Percentiles rank a stretch among this genome's conserved stretches.
Conservation (phyloP, 2,888 invertebrate genomes). For the Dasypogon diadema region DNA sequence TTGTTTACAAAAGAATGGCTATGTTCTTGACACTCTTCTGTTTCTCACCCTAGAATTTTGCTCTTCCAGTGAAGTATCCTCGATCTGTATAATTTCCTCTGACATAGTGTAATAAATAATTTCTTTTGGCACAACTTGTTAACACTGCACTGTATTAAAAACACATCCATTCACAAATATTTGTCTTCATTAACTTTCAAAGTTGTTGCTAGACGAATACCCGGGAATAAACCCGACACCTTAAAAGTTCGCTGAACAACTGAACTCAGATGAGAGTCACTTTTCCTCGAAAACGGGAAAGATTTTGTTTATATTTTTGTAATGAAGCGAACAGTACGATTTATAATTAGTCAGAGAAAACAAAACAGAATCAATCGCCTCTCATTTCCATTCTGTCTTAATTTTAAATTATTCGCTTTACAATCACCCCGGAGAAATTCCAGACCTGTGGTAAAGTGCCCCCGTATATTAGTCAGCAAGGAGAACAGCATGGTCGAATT, state of each 20-base stretch:
- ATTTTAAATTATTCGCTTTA: too few relatives aligned
- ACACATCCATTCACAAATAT: background rate
- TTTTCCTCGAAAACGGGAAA: background rate
- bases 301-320: conserved; percentile 37
- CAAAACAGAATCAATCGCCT: conserved; percentile 10
- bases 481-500: background rate
- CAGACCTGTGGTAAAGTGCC: background rate
- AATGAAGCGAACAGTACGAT: conserved; percentile 11
- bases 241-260: conserved; percentile 10
- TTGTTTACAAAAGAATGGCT: too few relatives aligned
- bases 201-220: background rate
- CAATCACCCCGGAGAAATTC: background rate
- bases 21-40: too few relatives aligned
- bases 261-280: background rate
- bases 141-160: background rate
- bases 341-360: conserved; percentile 2
- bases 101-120: conserved; percentile 8
- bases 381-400: background rate
- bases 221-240: background rate
- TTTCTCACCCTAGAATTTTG: conserved; percentile 31
- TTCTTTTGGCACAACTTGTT: too few relatives aligned
- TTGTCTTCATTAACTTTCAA: background rate
- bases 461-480: background rate
- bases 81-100: conserved; percentile 20
- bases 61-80: conserved; percentile 2